A percentile compares a stretch with the other conserved stretches of the same genome.
These are phyloP conservation scores for Rhopilema esculentum DNA, from an alignment of 30 jellyfish, hydroid and myxozoan species.

Conservation along the genomic window DNA sequence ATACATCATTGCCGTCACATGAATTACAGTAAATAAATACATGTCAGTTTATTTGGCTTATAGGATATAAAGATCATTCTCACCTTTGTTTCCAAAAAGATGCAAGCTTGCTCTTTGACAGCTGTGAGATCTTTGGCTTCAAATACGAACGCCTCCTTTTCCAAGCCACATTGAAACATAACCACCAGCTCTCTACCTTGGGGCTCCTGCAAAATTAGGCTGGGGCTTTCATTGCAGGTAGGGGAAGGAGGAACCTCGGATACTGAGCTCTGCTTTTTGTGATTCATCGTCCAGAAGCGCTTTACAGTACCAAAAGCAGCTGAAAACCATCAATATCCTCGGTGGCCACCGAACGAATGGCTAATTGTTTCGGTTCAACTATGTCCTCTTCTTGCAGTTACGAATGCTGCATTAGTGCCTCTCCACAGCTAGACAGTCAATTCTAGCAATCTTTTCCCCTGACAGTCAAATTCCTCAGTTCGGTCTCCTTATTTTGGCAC, in stretches of 20 bases:
- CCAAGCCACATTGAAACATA: slow-evolving; percentile 94
- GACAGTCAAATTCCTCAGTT: background rate
- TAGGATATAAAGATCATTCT: background rate
- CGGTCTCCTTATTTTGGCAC: background rate
- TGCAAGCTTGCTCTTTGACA: slow-evolving; percentile 93
- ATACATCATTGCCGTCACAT: background rate
- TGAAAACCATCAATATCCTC: background rate
- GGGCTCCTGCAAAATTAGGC: slow-evolving; percentile 54
- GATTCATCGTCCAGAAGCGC: slow-evolving; percentile 20
- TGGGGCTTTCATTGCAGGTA: slow-evolving; percentile 35
- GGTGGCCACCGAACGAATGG: background rate
- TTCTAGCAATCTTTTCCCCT: background rate
- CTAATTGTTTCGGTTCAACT: background rate
- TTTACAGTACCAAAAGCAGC: background rate
- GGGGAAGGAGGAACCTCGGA: slow-evolving; percentile 67
- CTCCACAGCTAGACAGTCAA: background rate
- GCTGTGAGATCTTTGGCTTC: slow-evolving; percentile 86
- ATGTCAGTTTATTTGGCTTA: background rate
- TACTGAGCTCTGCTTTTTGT: slow-evolving; percentile 64
- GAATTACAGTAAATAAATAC: background rate
- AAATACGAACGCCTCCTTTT: slow-evolving; percentile 82
- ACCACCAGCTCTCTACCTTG: slow-evolving; percentile 72
- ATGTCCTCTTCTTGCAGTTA: background rate
- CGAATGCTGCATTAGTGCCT: background rate
- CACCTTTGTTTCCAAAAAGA: slow-evolving; percentile 91